Evolutionary conservation across 1,140 invertebrate genomes (phyloP).

Genomic region (Nasonia longicornis): DNA sequence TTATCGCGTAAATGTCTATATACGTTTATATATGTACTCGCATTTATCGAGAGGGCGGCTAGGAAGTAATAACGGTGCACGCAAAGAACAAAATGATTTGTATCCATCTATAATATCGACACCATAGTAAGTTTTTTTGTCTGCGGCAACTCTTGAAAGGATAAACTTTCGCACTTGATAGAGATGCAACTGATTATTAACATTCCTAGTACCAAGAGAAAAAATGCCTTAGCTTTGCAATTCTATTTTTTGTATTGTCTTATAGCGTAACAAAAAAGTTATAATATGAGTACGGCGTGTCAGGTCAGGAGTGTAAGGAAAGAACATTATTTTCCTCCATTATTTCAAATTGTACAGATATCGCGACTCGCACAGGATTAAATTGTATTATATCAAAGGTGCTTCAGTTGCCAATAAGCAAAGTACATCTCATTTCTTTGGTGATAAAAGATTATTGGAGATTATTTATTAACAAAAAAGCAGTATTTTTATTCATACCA

Average conservation of each 20-base stretch:
- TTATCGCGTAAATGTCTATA: conserved; percentile 54
- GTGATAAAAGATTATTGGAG: conserved; percentile 38
- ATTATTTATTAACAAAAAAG: conserved; percentile 45
- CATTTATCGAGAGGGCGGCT: conserved; percentile 51
- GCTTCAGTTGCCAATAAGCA: conserved; percentile 49
- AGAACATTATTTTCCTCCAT: conserved; percentile 30
- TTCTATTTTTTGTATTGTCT: conserved; percentile 59
- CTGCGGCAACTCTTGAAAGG: conserved; percentile 3
- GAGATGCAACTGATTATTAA: conserved; percentile 50
- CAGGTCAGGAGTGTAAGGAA: conserved; percentile 17
- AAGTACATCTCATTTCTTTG: conserved; percentile 33
- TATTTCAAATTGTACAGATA: conserved; percentile 43
- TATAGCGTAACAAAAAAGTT: conserved; percentile 39
- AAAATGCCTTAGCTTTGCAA: conserved; percentile 57
- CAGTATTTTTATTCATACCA: conserved; percentile 41
- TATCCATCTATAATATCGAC: conserved; percentile 28
- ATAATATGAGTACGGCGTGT: conserved; percentile 34
- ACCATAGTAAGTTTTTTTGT: conserved; percentile 14
- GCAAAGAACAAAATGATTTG: conserved; percentile 27
- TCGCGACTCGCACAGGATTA: conserved; percentile 38
- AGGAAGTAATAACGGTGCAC: conserved; percentile 41
- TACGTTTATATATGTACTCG: conserved; percentile 50
- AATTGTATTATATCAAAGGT: conserved; percentile 55
- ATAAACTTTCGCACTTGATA: conserved; percentile 14
- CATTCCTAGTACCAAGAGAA: conserved; percentile 51